Conservation (phyloP, 2,888 invertebrate genomes). For the Diplazon laetatorius region DNA sequence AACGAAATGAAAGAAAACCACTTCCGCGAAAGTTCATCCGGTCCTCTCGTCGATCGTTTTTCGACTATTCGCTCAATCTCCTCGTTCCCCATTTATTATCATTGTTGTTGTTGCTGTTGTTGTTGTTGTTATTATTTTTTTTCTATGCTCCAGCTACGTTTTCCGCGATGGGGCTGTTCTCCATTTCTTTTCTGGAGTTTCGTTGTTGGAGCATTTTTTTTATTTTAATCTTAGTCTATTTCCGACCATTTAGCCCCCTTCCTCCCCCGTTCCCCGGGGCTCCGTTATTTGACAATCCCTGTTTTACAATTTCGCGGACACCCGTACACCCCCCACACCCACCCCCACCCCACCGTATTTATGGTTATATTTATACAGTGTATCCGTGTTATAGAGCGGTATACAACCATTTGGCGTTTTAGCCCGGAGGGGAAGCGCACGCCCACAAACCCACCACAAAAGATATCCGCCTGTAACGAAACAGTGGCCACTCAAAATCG, state of each 20-base stretch:
- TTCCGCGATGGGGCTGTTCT: conserved; percentile 29
- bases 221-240: conserved; percentile 50
- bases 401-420: conserved; percentile 80
- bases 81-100: conserved; percentile 28
- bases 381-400: conserved; percentile 68
- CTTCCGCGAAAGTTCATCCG: conserved; percentile 65
- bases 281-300: conserved; percentile 25
- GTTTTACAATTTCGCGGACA: conserved; percentile 58
- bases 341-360: neutral
- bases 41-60: conserved; percentile 64
- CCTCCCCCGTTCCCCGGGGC: too few species aligned
- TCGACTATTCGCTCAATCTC: conserved; percentile 58
- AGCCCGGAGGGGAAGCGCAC: conserved; percentile 79
- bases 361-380: conserved; percentile 26
- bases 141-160: too few species aligned
- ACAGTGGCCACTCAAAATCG: conserved; percentile 81
- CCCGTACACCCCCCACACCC: conserved; percentile 3
- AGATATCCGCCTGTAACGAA: conserved; percentile 81
- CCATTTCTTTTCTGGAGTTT: conserved; percentile 22
- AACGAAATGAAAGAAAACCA: conserved; percentile 66
- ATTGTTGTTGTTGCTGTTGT: too few species aligned
- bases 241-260: conserved; percentile 51
- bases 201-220: conserved; percentile 42
- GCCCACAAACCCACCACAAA: conserved; percentile 81
- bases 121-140: neutral